phyloP scores from a whole-genome alignment of 1,140 invertebrate genomes.

The Drosophila nebulosa region DNA sequence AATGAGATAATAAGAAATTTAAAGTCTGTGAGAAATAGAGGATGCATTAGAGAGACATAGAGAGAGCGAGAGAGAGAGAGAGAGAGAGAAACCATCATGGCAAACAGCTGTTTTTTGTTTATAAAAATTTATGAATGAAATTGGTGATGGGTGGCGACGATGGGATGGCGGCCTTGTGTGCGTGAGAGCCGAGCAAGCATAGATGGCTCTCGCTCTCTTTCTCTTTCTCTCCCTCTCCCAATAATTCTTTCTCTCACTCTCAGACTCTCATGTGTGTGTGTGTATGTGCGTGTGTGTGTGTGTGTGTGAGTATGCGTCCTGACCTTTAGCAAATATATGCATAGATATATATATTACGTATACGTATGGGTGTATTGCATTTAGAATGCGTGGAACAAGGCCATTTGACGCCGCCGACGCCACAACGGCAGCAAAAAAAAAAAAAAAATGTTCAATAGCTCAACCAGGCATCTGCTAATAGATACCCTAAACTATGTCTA shows the following conservation, averaged over 20 bases:
- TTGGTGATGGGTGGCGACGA: conserved; percentile 9
- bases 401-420: conserved; percentile 49
- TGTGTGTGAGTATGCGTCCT: conserved; percentile 54
- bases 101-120: conserved; percentile 73
- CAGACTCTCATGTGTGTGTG: neutral
- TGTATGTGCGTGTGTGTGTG: conserved; percentile 30
- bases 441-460: conserved; percentile 22
- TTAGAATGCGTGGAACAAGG: conserved; percentile 74
- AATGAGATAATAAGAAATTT: neutral
- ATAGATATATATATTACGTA: conserved; percentile 56
- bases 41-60: conserved; percentile 25
- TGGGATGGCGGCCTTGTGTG: conserved; percentile 19
- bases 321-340: conserved; percentile 66
- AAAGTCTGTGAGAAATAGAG: conserved; percentile 4
- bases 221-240: neutral
- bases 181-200: conserved; percentile 30
- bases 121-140: conserved; percentile 73
- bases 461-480: neutral
- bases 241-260: neutral
- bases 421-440: conserved; percentile 33
- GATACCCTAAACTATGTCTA: neutral
- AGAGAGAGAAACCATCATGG: neutral
- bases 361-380: conserved; percentile 56
- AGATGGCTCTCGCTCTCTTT: conserved; percentile 2
- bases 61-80: conserved; percentile 20